Evolutionary conservation across 1,140 invertebrate species (phyloP), one percentile per base, ranked within the genome.

Genomic region (Antheraea mylitta): DNA sequence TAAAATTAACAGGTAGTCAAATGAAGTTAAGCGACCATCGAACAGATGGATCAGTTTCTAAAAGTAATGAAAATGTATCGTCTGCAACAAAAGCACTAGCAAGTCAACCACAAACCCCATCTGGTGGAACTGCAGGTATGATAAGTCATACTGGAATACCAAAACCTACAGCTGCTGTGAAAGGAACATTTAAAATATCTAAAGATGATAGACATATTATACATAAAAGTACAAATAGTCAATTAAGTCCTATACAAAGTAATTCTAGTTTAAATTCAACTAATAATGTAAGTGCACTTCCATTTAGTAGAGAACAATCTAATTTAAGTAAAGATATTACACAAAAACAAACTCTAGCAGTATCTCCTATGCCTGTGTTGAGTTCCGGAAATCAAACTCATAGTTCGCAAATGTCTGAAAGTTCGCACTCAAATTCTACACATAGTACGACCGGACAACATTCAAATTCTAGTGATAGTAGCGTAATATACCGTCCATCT

Each of bases 101-200:
- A 59, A 89, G 72, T 74, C 82, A 86, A 71, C 73, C 69, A n/a
- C 80, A 82, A 66, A 80, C 81, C 45, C 77, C 81, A 18, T 72
- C 80, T 7, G 78, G 77, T 62, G 82, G 79, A 6, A 86, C 78
- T 62, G 67, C 82, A 66, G 77, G 85, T 30, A 75, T 80, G 22
- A 87, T 83, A 74, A 87, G 86, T 75, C 86, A 87, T 7, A 97
- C 96, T 9, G 96, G 96, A 16, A 96, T 98, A 79, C 97, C 97
- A 1, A 98, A 98, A 91, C 97, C 97, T 6, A 98, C 96, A 18
- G 96, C 97, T 13, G 96, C 97, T 68, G 96, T 98, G 5, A 98
- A 98, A 93, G 97, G 97, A 74, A 97, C 96, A 3, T 95, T 94
- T 53, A 96, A 96, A 91, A 93, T 94, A 67, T 93, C 92, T 18